A percentile compares a stretch with the other conserved stretches of the same genome.
phyloP scores from a whole-genome alignment of 2,888 invertebrate genomes.

The Dicranocentrus wangi region DNA sequence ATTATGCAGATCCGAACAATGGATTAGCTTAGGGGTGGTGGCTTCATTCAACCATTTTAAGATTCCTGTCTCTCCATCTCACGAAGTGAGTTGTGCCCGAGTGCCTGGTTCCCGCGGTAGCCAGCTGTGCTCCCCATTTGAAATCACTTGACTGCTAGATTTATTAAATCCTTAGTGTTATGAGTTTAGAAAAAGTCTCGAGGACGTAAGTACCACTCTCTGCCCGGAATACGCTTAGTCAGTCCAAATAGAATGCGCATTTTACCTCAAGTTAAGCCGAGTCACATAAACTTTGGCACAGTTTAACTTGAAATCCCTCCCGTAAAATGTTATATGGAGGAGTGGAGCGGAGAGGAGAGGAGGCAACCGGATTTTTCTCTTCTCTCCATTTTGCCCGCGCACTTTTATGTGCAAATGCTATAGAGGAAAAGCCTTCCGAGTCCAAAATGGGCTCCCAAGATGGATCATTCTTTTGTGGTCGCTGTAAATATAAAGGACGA shows the following conservation, averaged over 20 bases:
- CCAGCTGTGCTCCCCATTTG: conserved; percentile 53
- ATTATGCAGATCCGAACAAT: too few relatives aligned
- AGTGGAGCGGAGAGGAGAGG: not conserved
- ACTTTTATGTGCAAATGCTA: conserved; percentile 1
- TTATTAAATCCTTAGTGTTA: conserved; percentile 49
- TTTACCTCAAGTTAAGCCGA: conserved; percentile 48
- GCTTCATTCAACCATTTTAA: too few relatives aligned
- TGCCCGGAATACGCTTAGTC: not conserved
- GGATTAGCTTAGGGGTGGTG: too few relatives aligned
- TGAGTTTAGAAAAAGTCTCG: conserved; percentile 29
- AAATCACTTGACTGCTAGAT: conserved; percentile 53
- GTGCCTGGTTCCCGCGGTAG: too few relatives aligned
- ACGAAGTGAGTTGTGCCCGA: too few relatives aligned
- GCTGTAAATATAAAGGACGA: conserved; percentile 48
- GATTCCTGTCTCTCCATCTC: too few relatives aligned
- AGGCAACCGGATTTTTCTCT: not conserved
- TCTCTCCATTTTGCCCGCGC: not conserved
- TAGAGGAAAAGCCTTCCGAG: not conserved
- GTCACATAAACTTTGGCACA: conserved; percentile 53
- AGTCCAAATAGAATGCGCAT: not conserved
- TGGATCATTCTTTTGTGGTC: conserved; percentile 49
- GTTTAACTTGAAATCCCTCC: conserved; percentile 39
- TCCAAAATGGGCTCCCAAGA: not conserved
- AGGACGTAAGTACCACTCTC: not conserved
- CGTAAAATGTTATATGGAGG: not conserved